Evolutionary conservation across 2,888 invertebrate genomes (phyloP).

Genomic region (Ennomos fuscantarius): DNA sequence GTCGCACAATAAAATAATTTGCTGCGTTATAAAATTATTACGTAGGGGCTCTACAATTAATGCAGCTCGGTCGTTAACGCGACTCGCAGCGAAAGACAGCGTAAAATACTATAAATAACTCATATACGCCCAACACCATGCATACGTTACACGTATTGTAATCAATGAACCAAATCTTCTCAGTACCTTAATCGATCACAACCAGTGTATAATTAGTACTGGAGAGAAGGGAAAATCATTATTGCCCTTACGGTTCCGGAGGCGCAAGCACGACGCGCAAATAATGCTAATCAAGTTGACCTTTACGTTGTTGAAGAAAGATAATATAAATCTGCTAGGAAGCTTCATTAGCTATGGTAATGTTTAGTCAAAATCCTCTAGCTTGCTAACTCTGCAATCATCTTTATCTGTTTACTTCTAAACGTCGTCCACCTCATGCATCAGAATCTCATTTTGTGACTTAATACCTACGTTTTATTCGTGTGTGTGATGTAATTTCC

Average conservation of each 20-base stretch:
- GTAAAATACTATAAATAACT: slow-evolving; percentile 35
- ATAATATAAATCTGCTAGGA: not conserved
- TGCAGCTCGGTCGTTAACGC: slow-evolving; percentile 42
- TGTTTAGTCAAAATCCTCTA: slow-evolving; percentile 1
- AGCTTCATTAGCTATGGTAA: not conserved
- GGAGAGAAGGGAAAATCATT: slow-evolving; percentile 27
- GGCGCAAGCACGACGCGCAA: slow-evolving; percentile 18
- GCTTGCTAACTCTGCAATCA: too few species aligned
- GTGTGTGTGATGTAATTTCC: slow-evolving; percentile 62
- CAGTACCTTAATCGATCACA: slow-evolving; percentile 33
- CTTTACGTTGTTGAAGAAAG: slow-evolving; percentile 5
- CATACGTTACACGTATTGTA: slow-evolving; percentile 24
- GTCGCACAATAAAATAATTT: slow-evolving; percentile 37
- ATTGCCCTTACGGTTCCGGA: slow-evolving; percentile 22
- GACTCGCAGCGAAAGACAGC: slow-evolving; percentile 36
- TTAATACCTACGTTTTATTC: slow-evolving; percentile 11
- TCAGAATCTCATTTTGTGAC: not conserved
- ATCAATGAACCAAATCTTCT: slow-evolving; percentile 43
- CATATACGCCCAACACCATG: slow-evolving; percentile 15
- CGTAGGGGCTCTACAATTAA: slow-evolving; percentile 43
- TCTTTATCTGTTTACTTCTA: too few species aligned
- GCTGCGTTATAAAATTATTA: slow-evolving; percentile 40
- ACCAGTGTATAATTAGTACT: slow-evolving; percentile 31
- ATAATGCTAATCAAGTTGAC: slow-evolving; percentile 26
- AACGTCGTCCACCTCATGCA: too few species aligned